Base-by-base conservation (phyloP, 1,140 invertebrate genomes). In the Pogonomyrmex californicus region DNA sequence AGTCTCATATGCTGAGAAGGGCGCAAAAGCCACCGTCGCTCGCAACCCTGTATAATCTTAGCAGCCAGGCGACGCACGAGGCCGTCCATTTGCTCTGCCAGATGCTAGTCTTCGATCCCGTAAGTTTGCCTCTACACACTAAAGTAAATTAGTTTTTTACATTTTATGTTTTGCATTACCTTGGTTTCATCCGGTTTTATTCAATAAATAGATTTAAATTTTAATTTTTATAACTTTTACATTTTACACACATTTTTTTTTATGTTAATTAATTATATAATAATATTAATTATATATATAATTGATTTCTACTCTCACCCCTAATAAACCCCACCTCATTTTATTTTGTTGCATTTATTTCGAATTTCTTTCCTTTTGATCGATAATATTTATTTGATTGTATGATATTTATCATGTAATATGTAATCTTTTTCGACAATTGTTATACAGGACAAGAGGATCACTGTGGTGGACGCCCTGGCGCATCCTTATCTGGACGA, bases 71-170 rank as follows among this genome's bases (percentile, higher is more conserved):
- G 87, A 99, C 98, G 70, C 99, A 99, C 92, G 99, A 99, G 96
- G 99, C 99, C 77, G 98, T 99, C 77, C 99, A 99, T 96, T 96
- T 99, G 90, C 96, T 99, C n/a, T 98, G 98, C 94, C 98, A 99
- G 96, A 99, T 99, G 99, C 97, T 99, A 60, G 98, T 99, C 75
- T 99, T 99, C 95, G 98, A 99, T 97, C 99, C 99, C 66, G 98
- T 99, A 96, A 97, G 97, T 97, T 87, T 58, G 14, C 17, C 14
- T 44, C 33, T 23, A 23, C 23, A 33, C 10, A 17, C 65, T 14
- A 49, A 79, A 41, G 38, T 66, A 38, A n/a, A 41, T 70, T n/a
- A 36, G 23, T 23, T 30, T 17, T 17, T 38, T 56, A n/a, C 38
- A n/a, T 30, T n/a, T 47, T 44, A 1, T 7, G 17, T n/a, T 9